Evolutionary conservation across 2,888 invertebrate genomes (phyloP), one percentile per base, ranked within the genome.

Genomic region (Agonopterix heracliana): DNA sequence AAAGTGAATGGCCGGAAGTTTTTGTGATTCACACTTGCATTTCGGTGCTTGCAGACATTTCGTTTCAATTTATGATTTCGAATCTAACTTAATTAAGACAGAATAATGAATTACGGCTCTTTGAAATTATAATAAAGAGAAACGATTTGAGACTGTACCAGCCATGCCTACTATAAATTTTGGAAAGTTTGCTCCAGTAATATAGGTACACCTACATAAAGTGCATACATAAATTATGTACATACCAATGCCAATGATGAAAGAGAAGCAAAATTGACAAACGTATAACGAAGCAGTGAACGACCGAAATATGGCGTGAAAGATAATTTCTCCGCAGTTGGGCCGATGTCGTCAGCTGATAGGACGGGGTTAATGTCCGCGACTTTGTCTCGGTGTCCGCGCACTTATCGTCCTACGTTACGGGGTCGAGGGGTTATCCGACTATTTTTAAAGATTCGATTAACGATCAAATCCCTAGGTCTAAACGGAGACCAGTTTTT

Each of bases 291-390:
- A 3, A 17, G 17, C 12, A 74, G 72, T 76, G 72, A 78, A 78
- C 66, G 76, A 78, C 77, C 81, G 80, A 83, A 79, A 84, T 78
- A 79, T 75, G 61, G 74, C 70, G 70, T 74, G 70, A 72, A 74
- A 80, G 79, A 85, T 85, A 81, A 83, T 79, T 79, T 79, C 71
- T 67, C 71, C 73, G 71, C 71, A 66, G 71, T 74, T 73, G 69
- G 67, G 64, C 67, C 74, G 81, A 79, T 85, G 83, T 83, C 83
- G 85, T 85, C 86, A 85, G 86, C 85, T 87, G 87, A 88, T 86
- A 87, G 76, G 64, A 61, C 49, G 74, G 72, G 86, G 84, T 81
- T 71, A 81, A 72, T 73, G 81, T 60, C 83, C 85, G 73, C 81
- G 76, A 82, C 84, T 82, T 83, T 81, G 85, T 83, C 81, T 82